A percentile compares a stretch with the other conserved stretches of the same genome.
Evolutionary conservation across 2,113 vertebrate genomes (phyloP).

Genomic region (Menura novaehollandiae): DNA sequence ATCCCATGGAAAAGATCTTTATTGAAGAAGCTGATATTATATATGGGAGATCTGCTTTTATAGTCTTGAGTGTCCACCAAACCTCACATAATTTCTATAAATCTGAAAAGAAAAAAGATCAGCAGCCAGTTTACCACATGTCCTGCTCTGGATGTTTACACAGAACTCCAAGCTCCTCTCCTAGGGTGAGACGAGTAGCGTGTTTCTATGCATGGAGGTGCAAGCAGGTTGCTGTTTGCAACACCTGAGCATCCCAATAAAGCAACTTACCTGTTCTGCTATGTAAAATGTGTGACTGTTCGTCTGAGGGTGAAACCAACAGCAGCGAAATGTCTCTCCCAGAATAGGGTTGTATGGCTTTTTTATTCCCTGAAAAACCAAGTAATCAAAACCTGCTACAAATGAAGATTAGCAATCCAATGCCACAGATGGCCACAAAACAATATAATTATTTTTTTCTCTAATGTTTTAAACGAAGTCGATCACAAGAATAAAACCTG

Average conservation of each 20-base stretch:
- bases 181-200: rapidly evolving
- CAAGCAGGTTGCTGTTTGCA: not conserved
- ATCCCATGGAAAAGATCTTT: not conserved
- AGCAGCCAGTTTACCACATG: not conserved
- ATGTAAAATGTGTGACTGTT: conserved; percentile 95
- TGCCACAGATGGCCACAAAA: not conserved
- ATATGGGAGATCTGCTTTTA: not conserved
- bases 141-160: not conserved
- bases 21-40: not conserved
- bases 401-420: not conserved
- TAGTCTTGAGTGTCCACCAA: not conserved
- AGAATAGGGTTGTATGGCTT: conserved; percentile 97
- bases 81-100: not conserved
- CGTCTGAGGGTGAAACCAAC: conserved; percentile 92
- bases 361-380: conserved; percentile 85
- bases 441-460: not conserved
- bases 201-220: not conserved
- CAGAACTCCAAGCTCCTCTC: not conserved
- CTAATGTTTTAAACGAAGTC: not conserved
- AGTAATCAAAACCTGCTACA: not conserved
- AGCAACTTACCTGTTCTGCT: conserved; percentile 86
- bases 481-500: not conserved
- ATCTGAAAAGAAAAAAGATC: not conserved
- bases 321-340: conserved; percentile 94
- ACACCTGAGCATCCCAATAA: not conserved